phyloP scores from a whole-genome alignment of 2,797 vertebrate species.

The Rachycentron canadum region DNA sequence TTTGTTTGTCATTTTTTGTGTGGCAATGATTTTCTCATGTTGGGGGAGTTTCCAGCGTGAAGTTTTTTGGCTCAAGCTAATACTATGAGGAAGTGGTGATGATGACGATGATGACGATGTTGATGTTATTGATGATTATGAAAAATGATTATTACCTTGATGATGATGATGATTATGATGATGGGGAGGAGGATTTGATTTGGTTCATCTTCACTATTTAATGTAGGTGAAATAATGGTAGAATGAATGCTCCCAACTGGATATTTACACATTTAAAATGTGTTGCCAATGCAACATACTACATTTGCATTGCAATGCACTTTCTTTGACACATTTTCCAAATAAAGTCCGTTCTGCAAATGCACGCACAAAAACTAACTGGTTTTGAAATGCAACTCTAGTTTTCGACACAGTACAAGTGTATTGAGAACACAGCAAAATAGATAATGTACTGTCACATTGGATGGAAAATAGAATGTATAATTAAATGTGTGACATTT shows the following conservation, averaged over 20 bases:
- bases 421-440: conserved; percentile 67
- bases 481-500: conserved; percentile 71
- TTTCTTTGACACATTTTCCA: conserved; percentile 63
- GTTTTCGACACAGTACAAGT: conserved; percentile 68
- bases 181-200: conserved; percentile 60
- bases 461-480: conserved; percentile 78
- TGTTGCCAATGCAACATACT: conserved; percentile 64
- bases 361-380: conserved; percentile 71
- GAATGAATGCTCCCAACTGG: conserved; percentile 70
- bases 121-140: conserved; percentile 43
- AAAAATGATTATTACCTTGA: conserved; percentile 62
- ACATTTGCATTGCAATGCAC: conserved; percentile 73
- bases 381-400: conserved; percentile 71
- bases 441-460: conserved; percentile 52
- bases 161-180: conserved; percentile 39
- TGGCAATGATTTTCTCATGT: conserved; percentile 90
- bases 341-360: conserved; percentile 66
- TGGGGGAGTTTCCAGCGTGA: conserved; percentile 87
- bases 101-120: conserved; percentile 32
- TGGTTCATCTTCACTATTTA: conserved; percentile 64
- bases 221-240: conserved; percentile 51
- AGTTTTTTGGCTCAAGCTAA: conserved; percentile 87
- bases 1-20: conserved; percentile 90
- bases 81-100: conserved; percentile 67
- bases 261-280: conserved; percentile 69